Evolutionary conservation across 1,140 invertebrate genomes (phyloP).

Genomic region (Linepithema humile): DNA sequence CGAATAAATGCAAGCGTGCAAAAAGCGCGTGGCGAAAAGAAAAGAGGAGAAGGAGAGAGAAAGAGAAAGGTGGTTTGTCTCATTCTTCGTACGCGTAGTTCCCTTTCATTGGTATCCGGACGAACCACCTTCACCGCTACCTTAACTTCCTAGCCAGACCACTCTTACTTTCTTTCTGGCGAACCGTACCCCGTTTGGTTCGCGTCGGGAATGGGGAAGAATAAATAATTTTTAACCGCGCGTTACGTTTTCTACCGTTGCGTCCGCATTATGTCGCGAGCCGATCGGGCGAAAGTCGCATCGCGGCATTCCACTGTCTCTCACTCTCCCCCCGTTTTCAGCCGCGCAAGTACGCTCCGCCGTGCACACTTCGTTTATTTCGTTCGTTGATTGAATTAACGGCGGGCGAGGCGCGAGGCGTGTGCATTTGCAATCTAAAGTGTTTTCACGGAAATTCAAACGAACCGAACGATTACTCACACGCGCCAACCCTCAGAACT

Average conservation of each 20-base stretch:
- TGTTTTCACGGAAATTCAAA: conserved; percentile 69
- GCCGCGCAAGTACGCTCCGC: too few relatives aligned
- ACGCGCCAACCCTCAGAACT: conserved; percentile 65
- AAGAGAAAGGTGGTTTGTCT: conserved; percentile 4
- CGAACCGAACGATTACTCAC: conserved; percentile 65
- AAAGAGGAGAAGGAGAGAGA: background rate
- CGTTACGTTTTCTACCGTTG: background rate
- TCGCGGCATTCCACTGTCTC: background rate
- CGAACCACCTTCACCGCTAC: conserved; percentile 72
- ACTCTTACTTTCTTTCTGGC: conserved; percentile 80
- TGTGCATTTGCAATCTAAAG: conserved; percentile 32
- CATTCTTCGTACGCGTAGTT: conserved; percentile 70
- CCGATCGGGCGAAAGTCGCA: background rate
- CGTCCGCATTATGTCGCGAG: background rate
- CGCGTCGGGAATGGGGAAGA: background rate
- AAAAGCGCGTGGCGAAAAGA: background rate
- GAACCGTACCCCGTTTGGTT: conserved; percentile 70
- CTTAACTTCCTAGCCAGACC: conserved; percentile 76
- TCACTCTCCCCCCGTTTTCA: background rate
- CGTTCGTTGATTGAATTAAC: conserved; percentile 3
- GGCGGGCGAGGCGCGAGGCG: background rate
- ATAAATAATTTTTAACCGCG: background rate
- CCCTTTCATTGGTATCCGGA: conserved; percentile 81
- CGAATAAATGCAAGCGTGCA: background rate
- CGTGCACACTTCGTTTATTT: background rate